A percentile compares a stretch with the other conserved stretches of the same genome.
Conservation (phyloP, 2,113 vertebrate genomes). For the Hymenochirus boettgeri region DNA sequence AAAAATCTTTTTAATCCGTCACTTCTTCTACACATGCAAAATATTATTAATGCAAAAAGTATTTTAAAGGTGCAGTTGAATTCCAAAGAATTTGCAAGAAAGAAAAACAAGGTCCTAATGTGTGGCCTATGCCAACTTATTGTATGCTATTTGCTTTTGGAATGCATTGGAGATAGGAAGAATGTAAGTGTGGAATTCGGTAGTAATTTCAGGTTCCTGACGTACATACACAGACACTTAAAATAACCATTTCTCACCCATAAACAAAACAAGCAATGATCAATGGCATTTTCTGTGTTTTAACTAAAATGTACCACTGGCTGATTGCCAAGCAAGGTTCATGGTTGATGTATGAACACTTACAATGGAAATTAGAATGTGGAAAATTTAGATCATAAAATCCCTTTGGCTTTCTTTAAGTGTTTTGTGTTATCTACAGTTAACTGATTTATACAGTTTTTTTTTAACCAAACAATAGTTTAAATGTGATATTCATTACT, state of each 20-base stretch:
- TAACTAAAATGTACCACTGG: slow-evolving; percentile 35
- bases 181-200: slow-evolving; percentile 34
- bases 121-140: slow-evolving; percentile 26
- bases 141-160: slow-evolving; percentile 23
- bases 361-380: slow-evolving; percentile 32
- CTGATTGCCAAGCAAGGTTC: slow-evolving; percentile 26
- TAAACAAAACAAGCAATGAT: slow-evolving; percentile 43
- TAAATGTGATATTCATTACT: no score
- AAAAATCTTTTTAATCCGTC: no score
- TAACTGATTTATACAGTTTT: slow-evolving; percentile 5
- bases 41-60: no score
- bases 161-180: slow-evolving; percentile 35
- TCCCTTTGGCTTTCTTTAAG: slow-evolving; percentile 24
- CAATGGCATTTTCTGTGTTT: slow-evolving; percentile 37
- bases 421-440: neutral
- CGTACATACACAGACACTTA: slow-evolving; percentile 41
- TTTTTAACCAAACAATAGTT: no score
- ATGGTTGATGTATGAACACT: slow-evolving; percentile 33
- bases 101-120: slow-evolving; percentile 7
- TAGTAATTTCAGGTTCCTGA: slow-evolving; percentile 42
- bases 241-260: slow-evolving; percentile 40
- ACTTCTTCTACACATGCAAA: no score
- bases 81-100: slow-evolving; percentile 12
- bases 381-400: slow-evolving; percentile 18
- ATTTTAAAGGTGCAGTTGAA: no score